Evolutionary conservation across 2,797 vertebrate genomes (phyloP).

Genomic region (Coccyzus lansbergi): DNA sequence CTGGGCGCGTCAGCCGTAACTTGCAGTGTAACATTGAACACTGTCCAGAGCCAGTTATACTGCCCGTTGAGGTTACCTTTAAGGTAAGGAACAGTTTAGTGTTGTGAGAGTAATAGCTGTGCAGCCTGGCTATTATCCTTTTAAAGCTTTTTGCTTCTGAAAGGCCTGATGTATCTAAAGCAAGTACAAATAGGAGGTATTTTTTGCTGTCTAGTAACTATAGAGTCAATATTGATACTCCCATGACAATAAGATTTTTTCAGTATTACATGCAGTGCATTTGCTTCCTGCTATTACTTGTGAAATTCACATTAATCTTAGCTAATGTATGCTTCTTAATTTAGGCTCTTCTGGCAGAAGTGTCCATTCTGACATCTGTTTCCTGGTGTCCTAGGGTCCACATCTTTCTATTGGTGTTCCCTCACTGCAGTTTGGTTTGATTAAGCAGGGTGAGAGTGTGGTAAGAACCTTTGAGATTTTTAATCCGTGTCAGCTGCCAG

Average conservation of each 20-base stretch:
- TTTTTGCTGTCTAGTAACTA: not conserved
- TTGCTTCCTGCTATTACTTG: not conserved
- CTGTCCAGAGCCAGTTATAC: constrained; percentile 72
- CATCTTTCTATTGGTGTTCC: constrained; percentile 77
- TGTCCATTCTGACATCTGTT: not conserved
- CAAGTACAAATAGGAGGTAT: not conserved
- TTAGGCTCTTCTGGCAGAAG: not conserved
- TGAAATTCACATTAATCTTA: not conserved
- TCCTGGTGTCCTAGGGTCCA: constrained; percentile 83
- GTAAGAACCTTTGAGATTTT: constrained; percentile 77
- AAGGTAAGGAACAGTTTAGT: constrained; percentile 79
- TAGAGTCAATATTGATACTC: not conserved
- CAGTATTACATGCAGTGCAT: not conserved
- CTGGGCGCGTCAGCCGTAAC: constrained; percentile 75
- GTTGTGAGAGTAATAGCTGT: not conserved
- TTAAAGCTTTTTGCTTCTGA: not conserved
- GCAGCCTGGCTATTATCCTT: not conserved
- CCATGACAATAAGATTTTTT: not conserved
- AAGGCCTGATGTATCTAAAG: not conserved
- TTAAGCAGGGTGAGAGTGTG: constrained; percentile 78
- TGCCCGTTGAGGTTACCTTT: constrained; percentile 87
- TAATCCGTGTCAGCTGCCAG: constrained; percentile 85
- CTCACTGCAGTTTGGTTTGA: constrained; percentile 85
- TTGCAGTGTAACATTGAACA: constrained; percentile 83
- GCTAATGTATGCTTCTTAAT: not conserved